Base-by-base conservation (phyloP, 2,797 vertebrate species). In the Mionectes olivaceus region DNA sequence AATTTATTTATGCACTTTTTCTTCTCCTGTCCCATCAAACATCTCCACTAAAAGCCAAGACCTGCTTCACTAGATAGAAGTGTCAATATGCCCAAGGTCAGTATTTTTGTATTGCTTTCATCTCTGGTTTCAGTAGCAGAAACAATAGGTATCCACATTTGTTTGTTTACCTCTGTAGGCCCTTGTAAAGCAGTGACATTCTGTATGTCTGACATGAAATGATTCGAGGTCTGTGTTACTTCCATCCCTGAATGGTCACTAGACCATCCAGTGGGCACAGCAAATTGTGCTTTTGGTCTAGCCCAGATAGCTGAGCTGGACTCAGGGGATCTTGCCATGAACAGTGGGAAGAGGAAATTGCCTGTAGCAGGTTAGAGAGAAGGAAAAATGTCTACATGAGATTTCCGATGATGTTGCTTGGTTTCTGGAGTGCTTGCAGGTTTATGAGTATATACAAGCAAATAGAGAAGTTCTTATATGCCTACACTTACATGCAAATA, bases 91-190 rank as follows among this genome's bases (percentile, higher is more conserved):
- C 68, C 47, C 89, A 94, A 93, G 56, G 69, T 57, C 83, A 81
- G 75, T 95, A 95, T 93, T 83, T 94, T 89, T 73, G 57, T 67
- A 71, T 89, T 83, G 50, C 80, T 95, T 78, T 64, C 59, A 59
- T 74, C 75, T 94, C 78, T 94, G 67, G 84, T 96, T 95, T 96
- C 76, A 94, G 77, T 13, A 94, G 89, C 95, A 97, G 97, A 97
- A 97, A 89, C 94, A 96, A 81, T 80, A 95, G 71, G 32, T 77
- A 70, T 92, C 77, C 79, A 56, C 83, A 60, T 95, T 95, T 87
- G 90, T 88, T 94, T 94, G 43, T 77, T 52, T 74, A 77, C 59
- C 49, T 79, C 92, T 86, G 64, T 50, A 86, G 64, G 57, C 35
- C 25, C 32, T 65, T 35, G 12, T 83, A 90, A 95, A 94, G 60